Evolutionary conservation across 1,140 invertebrate species (phyloP).

Genomic region (Drosophila nikananu): DNA sequence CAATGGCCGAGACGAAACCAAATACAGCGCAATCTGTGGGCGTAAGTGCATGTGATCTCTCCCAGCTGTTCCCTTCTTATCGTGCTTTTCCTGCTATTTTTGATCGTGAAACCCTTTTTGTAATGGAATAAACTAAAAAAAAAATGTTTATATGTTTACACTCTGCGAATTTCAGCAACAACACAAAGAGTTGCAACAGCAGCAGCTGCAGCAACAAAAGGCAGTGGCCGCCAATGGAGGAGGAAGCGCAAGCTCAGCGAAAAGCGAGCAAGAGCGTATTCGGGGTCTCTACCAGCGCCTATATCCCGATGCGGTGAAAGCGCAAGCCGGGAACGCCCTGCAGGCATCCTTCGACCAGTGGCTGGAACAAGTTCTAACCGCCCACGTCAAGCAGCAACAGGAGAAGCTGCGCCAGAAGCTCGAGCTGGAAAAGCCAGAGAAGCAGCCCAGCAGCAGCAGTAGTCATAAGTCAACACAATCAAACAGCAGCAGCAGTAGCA

Average conservation of each 20-base stretch:
- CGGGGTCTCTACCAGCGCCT: constrained; percentile 79
- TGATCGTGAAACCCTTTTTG: neutral
- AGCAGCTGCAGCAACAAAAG: constrained; percentile 34
- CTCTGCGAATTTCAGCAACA: constrained; percentile 64
- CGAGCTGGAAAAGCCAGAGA: constrained; percentile 32
- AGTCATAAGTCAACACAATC: constrained; percentile 85
- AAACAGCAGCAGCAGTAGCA: constrained; percentile 66
- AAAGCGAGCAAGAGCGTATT: constrained; percentile 78
- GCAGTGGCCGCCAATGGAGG: constrained; percentile 30
- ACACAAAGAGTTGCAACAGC: constrained; percentile 57
- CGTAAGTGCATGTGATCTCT: constrained; percentile 86
- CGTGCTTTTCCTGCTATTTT: neutral
- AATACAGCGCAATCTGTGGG: constrained; percentile 82
- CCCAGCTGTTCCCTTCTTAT: constrained; percentile 8
- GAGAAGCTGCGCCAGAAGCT: constrained; percentile 46
- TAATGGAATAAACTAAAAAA: too few species aligned
- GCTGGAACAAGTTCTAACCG: constrained; percentile 79
- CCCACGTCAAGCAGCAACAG: constrained; percentile 74
- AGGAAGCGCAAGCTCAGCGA: constrained; percentile 32
- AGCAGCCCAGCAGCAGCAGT: constrained; percentile 45
- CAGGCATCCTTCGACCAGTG: constrained; percentile 80
- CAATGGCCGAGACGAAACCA: constrained; percentile 85
- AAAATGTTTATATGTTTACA: neutral
- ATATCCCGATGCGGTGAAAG: constrained; percentile 81
- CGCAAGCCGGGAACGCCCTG: constrained; percentile 63